Base-by-base conservation (phyloP, 92 coral and sea anemone species). In the Siderastrea radians region DNA sequence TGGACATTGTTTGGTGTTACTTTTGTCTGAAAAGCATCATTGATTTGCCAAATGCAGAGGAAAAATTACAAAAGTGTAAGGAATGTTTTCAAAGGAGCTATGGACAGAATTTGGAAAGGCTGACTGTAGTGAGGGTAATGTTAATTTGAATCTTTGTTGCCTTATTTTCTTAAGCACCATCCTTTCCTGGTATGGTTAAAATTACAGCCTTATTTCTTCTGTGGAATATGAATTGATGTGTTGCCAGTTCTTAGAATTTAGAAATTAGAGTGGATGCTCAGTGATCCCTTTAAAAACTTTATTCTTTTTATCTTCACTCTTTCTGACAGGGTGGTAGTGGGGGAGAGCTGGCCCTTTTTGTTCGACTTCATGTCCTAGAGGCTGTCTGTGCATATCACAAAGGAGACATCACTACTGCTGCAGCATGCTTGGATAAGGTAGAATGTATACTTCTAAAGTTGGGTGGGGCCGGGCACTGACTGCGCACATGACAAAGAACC, bases 1-100 rank as follows among this genome's bases (percentile, higher is more conserved):
- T 97, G 86, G 99, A 97, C 76, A 84, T 97, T 84, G 99, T 95
- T 13, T 97, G 99, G 99, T 95, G 98, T 80, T 97, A 93, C 90
- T 87, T 95, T 68, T 93, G 94, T 87, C 73, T 97, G 52, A 94
- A 95, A 82, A 97, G 99, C 83, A 92, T 97, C 38, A 74, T 72
- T 65, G 99, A 97, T 43, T 85, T 97, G 17, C 98, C 99, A 8
- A 91, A 90, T 82, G 99, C 99, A 82, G 99, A 97, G 74, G 92
- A 90, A 57, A 93, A 90, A 82, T 85, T 97, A 57, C 75, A 82
- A 50, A 97, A 85, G 67, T 91, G 98, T 43, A 89, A 95, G 85
- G 96, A 88, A 45, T 95, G 99, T 66, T 95, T 97, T 81, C 91
- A 95, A 82, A 92, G 82, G 78, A 97, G 99, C 86, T 97, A 97